Conservation (phyloP, 2,888 invertebrate genomes). For the Artemia sp. region DNA sequence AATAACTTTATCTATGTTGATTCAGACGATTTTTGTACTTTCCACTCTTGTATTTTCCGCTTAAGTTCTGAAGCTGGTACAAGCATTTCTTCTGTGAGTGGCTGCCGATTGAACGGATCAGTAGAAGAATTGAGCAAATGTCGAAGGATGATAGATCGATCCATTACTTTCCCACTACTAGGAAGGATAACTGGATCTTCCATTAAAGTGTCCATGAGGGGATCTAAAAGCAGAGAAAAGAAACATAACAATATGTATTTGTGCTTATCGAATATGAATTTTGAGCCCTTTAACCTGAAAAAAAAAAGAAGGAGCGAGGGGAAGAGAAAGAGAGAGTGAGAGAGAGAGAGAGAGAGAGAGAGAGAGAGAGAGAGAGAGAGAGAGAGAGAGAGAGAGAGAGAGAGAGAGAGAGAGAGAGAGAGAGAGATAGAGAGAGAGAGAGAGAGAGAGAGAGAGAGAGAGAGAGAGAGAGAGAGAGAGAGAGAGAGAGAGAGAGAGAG, state of each 20-base stretch:
- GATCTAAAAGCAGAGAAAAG: slow-evolving; percentile 42
- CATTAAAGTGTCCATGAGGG: slow-evolving; percentile 93
- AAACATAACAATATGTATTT: not conserved
- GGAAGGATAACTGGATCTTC: slow-evolving; percentile 83
- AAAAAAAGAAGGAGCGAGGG: not conserved
- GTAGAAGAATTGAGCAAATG: slow-evolving; percentile 89
- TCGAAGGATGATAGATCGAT: slow-evolving; percentile 75
- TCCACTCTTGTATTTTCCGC: slow-evolving; percentile 70
- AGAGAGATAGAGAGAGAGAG: too few relatives aligned
- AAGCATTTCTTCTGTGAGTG: slow-evolving; percentile 81
- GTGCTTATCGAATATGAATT: too few relatives aligned
- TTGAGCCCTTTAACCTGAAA: too few relatives aligned
- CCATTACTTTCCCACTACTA: slow-evolving; percentile 72
- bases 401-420: too few relatives aligned
- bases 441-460: too few relatives aligned
- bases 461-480: too few relatives aligned
- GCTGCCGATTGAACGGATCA: slow-evolving; percentile 93
- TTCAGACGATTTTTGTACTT: slow-evolving; percentile 29
- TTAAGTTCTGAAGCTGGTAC: slow-evolving; percentile 73
- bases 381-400: too few relatives aligned
- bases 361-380: too few relatives aligned
- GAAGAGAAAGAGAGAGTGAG: not conserved
- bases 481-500: too few relatives aligned
- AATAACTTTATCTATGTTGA: too few relatives aligned
- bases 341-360: not conserved